phyloP scores from a whole-genome alignment of 2,113 vertebrate genomes.

The Pygathrix nemaeus region DNA sequence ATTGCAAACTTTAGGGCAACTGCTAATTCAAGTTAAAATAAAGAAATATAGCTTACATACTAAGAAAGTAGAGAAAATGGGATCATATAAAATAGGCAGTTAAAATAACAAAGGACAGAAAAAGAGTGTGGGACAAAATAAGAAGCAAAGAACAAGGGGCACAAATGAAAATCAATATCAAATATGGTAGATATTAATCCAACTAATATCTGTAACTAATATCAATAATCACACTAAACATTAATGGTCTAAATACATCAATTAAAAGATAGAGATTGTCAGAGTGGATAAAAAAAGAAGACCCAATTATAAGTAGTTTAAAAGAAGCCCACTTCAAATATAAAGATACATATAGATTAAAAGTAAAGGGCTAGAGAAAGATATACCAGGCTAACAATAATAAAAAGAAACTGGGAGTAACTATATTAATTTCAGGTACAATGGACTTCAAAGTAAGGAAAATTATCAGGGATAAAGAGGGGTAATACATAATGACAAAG shows the following conservation, averaged over 20 bases:
- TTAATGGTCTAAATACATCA: neutral
- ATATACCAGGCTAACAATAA: neutral
- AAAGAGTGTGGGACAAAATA: neutral
- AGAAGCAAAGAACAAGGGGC: neutral
- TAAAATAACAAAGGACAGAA: neutral
- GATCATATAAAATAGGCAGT: neutral
- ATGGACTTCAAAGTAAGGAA: neutral
- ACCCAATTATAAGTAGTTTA: neutral
- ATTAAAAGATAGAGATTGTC: neutral
- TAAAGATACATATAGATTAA: neutral
- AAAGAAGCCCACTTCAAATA: neutral
- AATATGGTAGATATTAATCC: neutral
- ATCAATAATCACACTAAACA: neutral
- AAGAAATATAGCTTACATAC: neutral
- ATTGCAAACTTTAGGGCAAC: neutral
- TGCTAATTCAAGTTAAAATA: neutral
- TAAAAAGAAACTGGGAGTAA: neutral
- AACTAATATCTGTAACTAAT: neutral
- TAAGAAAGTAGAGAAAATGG: neutral
- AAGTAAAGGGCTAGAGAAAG: neutral
- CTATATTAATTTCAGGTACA: neutral
- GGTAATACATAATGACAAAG: neutral
- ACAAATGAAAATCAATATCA: neutral
- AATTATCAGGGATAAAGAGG: neutral
- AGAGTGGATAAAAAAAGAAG: neutral